Evolutionary conservation across 2,113 vertebrate genomes (phyloP).

Genomic region (Aegithalos caudatus): DNA sequence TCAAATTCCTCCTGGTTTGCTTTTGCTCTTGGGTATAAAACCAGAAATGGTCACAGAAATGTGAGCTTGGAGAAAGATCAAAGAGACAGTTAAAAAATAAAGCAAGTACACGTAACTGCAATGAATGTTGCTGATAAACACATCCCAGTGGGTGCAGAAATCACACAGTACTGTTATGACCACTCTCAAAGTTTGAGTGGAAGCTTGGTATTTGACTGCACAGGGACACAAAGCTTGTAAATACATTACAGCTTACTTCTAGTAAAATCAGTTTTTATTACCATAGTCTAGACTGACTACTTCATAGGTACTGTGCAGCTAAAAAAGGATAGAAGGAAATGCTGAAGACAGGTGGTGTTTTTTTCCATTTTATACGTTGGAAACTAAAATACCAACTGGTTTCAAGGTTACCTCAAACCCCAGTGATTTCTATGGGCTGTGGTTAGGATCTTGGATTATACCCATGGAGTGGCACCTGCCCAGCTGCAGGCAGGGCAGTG

Average conservation of each 20-base stretch:
- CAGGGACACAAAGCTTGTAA: not conserved
- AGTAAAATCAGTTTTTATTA: not conserved
- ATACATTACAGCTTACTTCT: not conserved
- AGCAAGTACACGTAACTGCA: not conserved
- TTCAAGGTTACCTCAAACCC: not conserved
- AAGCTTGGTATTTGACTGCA: not conserved
- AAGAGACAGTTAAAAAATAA: not conserved
- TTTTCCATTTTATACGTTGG: conserved; percentile 22
- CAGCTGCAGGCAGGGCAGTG: not conserved
- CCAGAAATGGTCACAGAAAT: conserved; percentile 6
- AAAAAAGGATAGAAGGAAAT: not conserved
- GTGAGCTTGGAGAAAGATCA: not conserved
- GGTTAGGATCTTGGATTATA: not conserved
- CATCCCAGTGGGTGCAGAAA: not conserved
- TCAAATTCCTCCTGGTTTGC: not conserved
- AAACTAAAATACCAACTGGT: not conserved
- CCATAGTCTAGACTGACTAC: not conserved
- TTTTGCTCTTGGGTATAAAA: conserved; percentile 35
- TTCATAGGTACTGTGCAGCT: not conserved
- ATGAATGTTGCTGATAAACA: not conserved
- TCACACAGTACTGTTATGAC: not conserved
- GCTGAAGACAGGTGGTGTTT: not conserved
- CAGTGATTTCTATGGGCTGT: not conserved
- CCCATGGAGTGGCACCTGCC: not conserved
- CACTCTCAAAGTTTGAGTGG: not conserved